Base-by-base conservation (phyloP, 2,797 vertebrate genomes). In the Periparus ater region DNA sequence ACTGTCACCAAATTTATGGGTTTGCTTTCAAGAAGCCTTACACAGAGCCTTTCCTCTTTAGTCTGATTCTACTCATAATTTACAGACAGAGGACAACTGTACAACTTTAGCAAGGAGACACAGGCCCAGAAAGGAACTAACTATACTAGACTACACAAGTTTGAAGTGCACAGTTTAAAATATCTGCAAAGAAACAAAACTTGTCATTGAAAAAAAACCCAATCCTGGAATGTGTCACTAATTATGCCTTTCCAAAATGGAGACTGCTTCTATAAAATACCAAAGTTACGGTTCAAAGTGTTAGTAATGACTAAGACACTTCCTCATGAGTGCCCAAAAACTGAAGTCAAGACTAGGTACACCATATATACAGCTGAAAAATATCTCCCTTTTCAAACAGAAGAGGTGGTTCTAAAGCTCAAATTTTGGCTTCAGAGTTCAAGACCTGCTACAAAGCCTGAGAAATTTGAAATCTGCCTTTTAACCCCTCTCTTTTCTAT, bases 371-470 rank as follows among this genome's bases (percentile, higher is more conserved):
- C 26, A 88, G 32, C n/a, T 63, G 67, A 86, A 93, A 95, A 92
- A 66, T 36, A 81, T 18, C 34, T 88, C 71, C 67, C 38, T 81
- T 88, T 73, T 65, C 25, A 84, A 89, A 88, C 13, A 25, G 18
- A 81, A 94, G 66, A 85, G 40, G 65, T 81, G 58, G 73, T 91
- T 81, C 66, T 71, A 92, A 95, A 88, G 60, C 32, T 53, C 63
- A 77, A 47, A 82, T 71, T 82, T 68, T 93, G 55, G 62, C 85
- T 65, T 95, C 53, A 74, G 63, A 95, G 38, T 44, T 89, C 61
- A 92, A 88, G 80, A 94, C 17, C 63, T 70, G 23, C 51, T 67
- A 91, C 61, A 88, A 54, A 75, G 79, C 67, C 82, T 83, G 79
- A 92, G 40, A 92, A 90, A 79, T 71, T 26, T 57, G 26, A 73